A percentile compares a stretch with the other conserved stretches of the same genome.
Conservation (phyloP, 2,797 vertebrate species). For the Arctocebus calabarensis region DNA sequence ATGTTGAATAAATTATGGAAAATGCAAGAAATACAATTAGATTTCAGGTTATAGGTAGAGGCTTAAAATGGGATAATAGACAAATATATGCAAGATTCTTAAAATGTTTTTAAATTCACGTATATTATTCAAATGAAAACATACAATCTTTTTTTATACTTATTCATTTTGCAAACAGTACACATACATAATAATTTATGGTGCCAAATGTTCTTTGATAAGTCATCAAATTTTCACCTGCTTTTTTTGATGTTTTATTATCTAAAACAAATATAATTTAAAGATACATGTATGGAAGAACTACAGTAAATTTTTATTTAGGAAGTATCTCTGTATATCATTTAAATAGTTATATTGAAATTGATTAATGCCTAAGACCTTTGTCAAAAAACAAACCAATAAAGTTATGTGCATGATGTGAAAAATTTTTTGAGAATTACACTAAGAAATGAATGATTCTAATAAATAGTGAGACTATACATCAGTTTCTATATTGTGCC, state of each 20-base stretch:
- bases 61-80: neutral
- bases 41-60: constrained; percentile 1
- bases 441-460: neutral
- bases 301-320: neutral
- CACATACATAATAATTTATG: neutral
- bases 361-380: neutral
- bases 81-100: neutral
- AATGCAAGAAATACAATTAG: constrained; percentile 19
- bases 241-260: neutral
- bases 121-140: constrained; percentile 21
- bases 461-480: neutral
- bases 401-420: neutral
- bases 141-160: neutral
- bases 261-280: neutral
- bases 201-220: neutral
- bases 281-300: neutral
- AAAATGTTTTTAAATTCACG: neutral
- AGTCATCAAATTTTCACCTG: neutral
- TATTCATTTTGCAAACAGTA: neutral
- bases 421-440: neutral
- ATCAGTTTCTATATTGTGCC: neutral
- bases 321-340: neutral
- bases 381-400: neutral
- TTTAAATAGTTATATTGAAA: constrained; percentile 11
- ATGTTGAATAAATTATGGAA: neutral